Base-by-base conservation (phyloP, 2,888 invertebrate genomes). In the Mythimna lalbum region DNA sequence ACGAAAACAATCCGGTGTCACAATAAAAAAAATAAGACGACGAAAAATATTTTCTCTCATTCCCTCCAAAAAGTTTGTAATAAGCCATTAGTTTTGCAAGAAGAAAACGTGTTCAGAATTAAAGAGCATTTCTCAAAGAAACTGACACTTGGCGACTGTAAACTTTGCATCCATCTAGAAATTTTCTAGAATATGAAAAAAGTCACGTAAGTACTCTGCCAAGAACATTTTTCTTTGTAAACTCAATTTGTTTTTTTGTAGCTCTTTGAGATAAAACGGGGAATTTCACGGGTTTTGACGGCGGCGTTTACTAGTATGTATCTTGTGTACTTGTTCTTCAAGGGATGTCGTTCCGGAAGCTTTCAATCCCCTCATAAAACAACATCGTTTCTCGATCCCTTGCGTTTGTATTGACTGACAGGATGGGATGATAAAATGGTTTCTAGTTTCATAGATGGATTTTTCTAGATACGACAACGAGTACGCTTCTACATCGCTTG, bases 61-160 rank as follows among this genome's bases (percentile, higher is more conserved):
- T 86, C 78, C 73, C 66, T 57, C 67, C 49, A 73, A 64, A 76
- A 85, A 86, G 76, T 82, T 88, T 81, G 82, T 83, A 86, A 86
- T 89, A 86, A 86, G 86, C 88, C 86, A 89, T 90, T 90, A 88
- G 84, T 89, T 88, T 83, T 79, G 82, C 78, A 33, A 72, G 75
- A 76, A 61, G 63, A 74, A 63, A 74, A 87, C 88, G 86, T 88
- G 89, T 81, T 75, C 66, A 68, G 88, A 82, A 87, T 87, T 75
- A 81, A 67, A 75, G 69, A 75, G 52, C 56, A 47, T 47, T 71
- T 56, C 66, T 67, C 81, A 81, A 87, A 89, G 74, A 82, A 85
- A 86, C 80, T 78, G 75, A 69, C 78, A 79, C 77, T 59, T 31
- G 57, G 59, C 52, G 56, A 43, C 36, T 62, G 27, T 33, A 78